Percentiles rank a stretch among this genome's conserved stretches.
phyloP scores from a whole-genome alignment of 2,797 vertebrate species.

The Poeciliopsis presidionis region DNA sequence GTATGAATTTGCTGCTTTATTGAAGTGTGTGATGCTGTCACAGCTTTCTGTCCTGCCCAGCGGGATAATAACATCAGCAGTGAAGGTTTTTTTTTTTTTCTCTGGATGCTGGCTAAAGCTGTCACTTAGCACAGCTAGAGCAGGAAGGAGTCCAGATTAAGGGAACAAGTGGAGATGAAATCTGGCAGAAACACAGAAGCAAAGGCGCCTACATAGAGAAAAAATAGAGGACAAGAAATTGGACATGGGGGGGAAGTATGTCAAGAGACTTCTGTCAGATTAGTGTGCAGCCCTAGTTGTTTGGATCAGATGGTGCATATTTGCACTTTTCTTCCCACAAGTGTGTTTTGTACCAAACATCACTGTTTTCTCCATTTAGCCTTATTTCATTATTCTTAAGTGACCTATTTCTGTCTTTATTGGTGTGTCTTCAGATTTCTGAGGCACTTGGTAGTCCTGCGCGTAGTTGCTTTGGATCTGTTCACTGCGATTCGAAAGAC shows the following conservation, averaged over 20 bases:
- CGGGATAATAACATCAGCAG: slow-evolving; percentile 55
- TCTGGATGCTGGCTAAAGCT: slow-evolving; percentile 50
- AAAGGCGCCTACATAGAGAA: slow-evolving; percentile 15
- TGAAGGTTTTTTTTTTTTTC: slow-evolving; percentile 11
- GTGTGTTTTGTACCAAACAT: neutral
- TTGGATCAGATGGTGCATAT: slow-evolving; percentile 34
- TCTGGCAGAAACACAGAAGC: slow-evolving; percentile 44
- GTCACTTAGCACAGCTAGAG: slow-evolving; percentile 53
- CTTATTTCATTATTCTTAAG: neutral
- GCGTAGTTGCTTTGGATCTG: slow-evolving; percentile 79
- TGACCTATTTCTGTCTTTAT: neutral
- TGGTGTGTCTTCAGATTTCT: slow-evolving; percentile 69
- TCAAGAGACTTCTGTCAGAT: slow-evolving; percentile 56
- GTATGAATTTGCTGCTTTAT: slow-evolving; percentile 44
- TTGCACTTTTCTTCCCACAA: slow-evolving; percentile 1
- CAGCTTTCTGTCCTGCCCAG: slow-evolving; percentile 48
- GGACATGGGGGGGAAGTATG: slow-evolving; percentile 48
- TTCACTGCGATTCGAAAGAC: slow-evolving; percentile 72
- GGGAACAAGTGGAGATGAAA: slow-evolving; percentile 43
- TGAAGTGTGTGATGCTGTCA: slow-evolving; percentile 52
- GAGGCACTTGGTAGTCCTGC: slow-evolving; percentile 78
- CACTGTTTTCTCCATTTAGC: neutral
- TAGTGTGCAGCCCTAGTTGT: slow-evolving; percentile 35
- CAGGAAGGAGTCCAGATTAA: slow-evolving; percentile 36
- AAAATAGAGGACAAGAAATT: slow-evolving; percentile 47